Evolutionary conservation across 2,113 vertebrate genomes (phyloP).

Genomic region (Leiothrix lutea): DNA sequence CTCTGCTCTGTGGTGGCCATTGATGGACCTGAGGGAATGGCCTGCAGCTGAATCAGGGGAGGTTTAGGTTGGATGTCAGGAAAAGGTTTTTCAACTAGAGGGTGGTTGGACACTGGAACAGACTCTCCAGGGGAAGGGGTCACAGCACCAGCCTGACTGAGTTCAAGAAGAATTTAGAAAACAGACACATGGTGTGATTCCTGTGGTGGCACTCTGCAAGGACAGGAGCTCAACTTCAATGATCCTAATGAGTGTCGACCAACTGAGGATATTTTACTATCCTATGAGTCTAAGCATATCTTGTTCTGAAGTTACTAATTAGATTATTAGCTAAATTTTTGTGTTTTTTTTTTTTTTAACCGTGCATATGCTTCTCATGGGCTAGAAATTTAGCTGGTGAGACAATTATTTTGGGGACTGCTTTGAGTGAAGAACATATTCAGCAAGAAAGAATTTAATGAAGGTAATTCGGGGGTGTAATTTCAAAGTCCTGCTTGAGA

Average conservation of each 20-base stretch:
- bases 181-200: not conserved
- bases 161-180: not conserved
- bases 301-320: not conserved
- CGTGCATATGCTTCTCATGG: accelerated
- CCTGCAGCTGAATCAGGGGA: not conserved
- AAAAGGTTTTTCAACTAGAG: not conserved
- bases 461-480: no score
- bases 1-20: not conserved
- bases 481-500: not conserved
- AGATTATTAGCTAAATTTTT: not conserved
- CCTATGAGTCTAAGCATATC: accelerated
- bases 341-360: no score
- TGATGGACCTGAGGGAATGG: not conserved
- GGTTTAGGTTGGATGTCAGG: not conserved
- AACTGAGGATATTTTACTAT: accelerated
- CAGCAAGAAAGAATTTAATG: not conserved
- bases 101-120: not conserved
- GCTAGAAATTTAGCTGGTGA: not conserved
- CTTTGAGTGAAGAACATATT: not conserved
- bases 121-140: not conserved
- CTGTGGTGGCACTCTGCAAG: not conserved
- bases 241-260: not conserved
- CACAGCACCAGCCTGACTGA: not conserved
- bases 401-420: not conserved
- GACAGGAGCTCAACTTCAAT: accelerated